A percentile compares a stretch with the other conserved stretches of the same genome.
Evolutionary conservation across 2,888 invertebrate species (phyloP).

Genomic region (Xylota segnis): DNA sequence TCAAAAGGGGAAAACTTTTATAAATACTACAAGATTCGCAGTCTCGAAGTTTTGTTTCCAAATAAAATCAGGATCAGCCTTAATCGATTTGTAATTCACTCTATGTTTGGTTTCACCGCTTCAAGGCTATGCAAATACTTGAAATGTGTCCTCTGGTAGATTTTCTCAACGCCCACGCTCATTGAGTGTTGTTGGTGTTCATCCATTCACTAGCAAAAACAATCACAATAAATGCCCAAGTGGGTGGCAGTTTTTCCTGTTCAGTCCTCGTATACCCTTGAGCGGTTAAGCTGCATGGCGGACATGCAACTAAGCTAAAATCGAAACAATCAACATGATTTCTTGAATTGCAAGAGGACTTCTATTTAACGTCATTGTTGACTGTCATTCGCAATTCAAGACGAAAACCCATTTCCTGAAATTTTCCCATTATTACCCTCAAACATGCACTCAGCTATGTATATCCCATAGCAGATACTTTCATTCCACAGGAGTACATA

Average conservation of each 20-base stretch:
- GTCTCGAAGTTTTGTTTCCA: neutral
- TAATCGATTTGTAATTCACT: constrained; percentile 58
- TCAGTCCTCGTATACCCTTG: constrained; percentile 23
- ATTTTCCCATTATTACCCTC: constrained; percentile 9
- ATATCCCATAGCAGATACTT: neutral
- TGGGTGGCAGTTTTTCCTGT: neutral
- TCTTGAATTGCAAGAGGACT: constrained; percentile 18
- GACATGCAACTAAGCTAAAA: constrained; percentile 48
- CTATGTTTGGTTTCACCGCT: constrained; percentile 15
- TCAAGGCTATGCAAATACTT: constrained; percentile 50
- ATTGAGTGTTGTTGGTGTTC: constrained; percentile 1
- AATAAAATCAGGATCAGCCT: constrained; percentile 25
- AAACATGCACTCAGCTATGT: constrained; percentile 5
- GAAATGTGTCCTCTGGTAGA: constrained; percentile 22
- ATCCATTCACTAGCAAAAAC: neutral
- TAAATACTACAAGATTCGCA: neutral
- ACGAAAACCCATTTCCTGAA: constrained; percentile 11
- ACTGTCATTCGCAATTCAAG: neutral
- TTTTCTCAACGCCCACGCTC: constrained; percentile 13
- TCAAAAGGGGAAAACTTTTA: neutral
- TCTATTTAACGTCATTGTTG: constrained; percentile 4
- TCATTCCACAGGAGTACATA: neutral
- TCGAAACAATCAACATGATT: constrained; percentile 24
- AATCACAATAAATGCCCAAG: constrained; percentile 7
- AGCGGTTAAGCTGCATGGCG: constrained; percentile 38